Percentiles rank a stretch among this genome's conserved stretches.
These are phyloP conservation scores for Clytia hemisphaerica DNA, from an alignment of 30 jellyfish, hydroid and myxozoan species.

Conservation along the genomic window DNA sequence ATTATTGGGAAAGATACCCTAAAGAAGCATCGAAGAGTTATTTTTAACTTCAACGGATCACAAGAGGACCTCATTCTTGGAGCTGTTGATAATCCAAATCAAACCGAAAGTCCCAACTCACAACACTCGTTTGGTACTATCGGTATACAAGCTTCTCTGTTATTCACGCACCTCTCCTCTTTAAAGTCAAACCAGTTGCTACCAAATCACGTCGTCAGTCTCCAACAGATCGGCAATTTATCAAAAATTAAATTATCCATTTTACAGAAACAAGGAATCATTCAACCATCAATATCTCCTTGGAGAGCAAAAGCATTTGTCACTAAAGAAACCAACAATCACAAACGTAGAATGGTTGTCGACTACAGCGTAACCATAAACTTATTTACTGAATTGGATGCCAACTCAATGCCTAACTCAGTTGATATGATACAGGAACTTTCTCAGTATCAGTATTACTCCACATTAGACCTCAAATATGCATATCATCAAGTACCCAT, in stretches of 20 bases:
- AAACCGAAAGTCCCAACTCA: not conserved
- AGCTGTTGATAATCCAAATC: not conserved
- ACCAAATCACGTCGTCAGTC: not conserved
- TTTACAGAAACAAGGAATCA: not conserved
- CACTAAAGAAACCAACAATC: too few species aligned
- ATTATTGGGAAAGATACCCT: not conserved
- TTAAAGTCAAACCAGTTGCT: not conserved
- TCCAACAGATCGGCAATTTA: not conserved
- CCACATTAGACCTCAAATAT: constrained; percentile 30
- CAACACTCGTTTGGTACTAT: not conserved
- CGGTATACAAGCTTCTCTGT: too few species aligned
- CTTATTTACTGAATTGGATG: constrained; percentile 29
- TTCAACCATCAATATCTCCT: not conserved
- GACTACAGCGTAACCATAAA: constrained; percentile 40
- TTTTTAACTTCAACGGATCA: not conserved
- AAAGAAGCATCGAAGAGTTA: not conserved
- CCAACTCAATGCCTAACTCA: too few species aligned
- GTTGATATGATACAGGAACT: constrained; percentile 20
- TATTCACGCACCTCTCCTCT: too few species aligned
- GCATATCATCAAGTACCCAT: constrained; percentile 50
- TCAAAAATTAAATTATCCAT: not conserved
- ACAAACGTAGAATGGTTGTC: too few species aligned
- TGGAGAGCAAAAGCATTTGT: not conserved
- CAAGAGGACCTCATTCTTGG: not conserved
- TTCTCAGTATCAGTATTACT: constrained; percentile 19